phyloP scores from a whole-genome alignment of 2,888 invertebrate genomes.

The Ceriagrion tenellum region DNA sequence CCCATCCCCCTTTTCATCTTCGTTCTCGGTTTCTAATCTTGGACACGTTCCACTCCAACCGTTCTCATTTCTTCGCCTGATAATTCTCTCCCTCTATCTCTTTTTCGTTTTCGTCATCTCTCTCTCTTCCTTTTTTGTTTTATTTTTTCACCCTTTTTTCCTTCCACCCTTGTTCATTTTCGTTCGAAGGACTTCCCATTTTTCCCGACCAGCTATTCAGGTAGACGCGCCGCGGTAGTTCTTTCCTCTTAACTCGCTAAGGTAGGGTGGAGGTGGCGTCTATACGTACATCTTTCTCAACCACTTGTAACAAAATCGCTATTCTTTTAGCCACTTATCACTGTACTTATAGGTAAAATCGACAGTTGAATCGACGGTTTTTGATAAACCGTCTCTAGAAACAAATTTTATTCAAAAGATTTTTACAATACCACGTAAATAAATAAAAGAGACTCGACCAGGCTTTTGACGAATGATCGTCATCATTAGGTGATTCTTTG shows the following conservation, averaged over 20 bases:
- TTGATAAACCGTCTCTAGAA: no score
- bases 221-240: not conserved
- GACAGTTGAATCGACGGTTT: no score
- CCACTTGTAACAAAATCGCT: no score
- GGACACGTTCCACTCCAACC: constrained; percentile 61
- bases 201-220: constrained; percentile 8
- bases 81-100: constrained; percentile 42
- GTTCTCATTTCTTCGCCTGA: constrained; percentile 63
- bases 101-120: not conserved
- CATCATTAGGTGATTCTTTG: no score
- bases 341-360: no score
- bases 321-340: no score
- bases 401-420: no score
- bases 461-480: no score
- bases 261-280: no score
- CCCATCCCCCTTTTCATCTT: not conserved
- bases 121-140: not conserved
- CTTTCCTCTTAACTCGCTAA: not conserved
- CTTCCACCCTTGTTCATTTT: constrained; percentile 3
- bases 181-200: constrained; percentile 7
- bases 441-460: no score
- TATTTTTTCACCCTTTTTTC: not conserved
- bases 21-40: constrained; percentile 61
- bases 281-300: no score
- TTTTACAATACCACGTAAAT: no score